These are phyloP conservation scores for Xanthostigma xanthostigma DNA, from an alignment of 2,888 invertebrate genomes.

Conservation along the genomic window DNA sequence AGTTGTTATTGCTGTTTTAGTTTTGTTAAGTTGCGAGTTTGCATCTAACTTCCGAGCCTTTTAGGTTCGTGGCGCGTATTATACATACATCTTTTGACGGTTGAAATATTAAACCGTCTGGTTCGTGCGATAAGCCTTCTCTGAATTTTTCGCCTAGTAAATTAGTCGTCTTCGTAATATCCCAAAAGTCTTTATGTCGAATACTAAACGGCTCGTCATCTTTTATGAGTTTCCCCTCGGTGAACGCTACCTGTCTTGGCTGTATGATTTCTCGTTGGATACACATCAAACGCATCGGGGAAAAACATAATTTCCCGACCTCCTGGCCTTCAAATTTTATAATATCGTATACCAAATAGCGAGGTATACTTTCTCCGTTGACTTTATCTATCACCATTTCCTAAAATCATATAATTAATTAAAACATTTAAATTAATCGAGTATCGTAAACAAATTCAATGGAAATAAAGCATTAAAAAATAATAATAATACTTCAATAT, in stretches of 20 bases:
- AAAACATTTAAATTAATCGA: not conserved
- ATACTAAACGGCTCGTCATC: slow-evolving; percentile 80
- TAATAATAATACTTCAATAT: no score
- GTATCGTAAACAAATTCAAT: not conserved
- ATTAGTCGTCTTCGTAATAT: slow-evolving; percentile 51
- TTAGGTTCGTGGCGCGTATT: no score
- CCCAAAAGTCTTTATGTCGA: slow-evolving; percentile 84
- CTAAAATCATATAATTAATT: slow-evolving; percentile 32
- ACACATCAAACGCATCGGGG: slow-evolving; percentile 55
- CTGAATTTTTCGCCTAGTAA: slow-evolving; percentile 75
- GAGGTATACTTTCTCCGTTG: slow-evolving; percentile 55
- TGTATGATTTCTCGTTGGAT: slow-evolving; percentile 61
- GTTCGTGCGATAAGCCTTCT: slow-evolving; percentile 75
- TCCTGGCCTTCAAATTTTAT: slow-evolving; percentile 67
- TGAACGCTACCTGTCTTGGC: slow-evolving; percentile 61
- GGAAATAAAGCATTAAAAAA: no score
- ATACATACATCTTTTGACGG: slow-evolving; percentile 59
- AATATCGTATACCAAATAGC: slow-evolving; percentile 92
- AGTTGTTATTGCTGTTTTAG: no score
- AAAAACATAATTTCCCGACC: slow-evolving; percentile 63
- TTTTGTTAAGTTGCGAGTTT: no score
- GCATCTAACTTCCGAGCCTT: no score
- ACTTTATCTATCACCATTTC: slow-evolving; percentile 94
- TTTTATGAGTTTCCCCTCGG: slow-evolving; percentile 56
- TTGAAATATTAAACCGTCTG: slow-evolving; percentile 96